Base-by-base conservation (phyloP, 2,797 vertebrate genomes). In the Valencia hispanica region DNA sequence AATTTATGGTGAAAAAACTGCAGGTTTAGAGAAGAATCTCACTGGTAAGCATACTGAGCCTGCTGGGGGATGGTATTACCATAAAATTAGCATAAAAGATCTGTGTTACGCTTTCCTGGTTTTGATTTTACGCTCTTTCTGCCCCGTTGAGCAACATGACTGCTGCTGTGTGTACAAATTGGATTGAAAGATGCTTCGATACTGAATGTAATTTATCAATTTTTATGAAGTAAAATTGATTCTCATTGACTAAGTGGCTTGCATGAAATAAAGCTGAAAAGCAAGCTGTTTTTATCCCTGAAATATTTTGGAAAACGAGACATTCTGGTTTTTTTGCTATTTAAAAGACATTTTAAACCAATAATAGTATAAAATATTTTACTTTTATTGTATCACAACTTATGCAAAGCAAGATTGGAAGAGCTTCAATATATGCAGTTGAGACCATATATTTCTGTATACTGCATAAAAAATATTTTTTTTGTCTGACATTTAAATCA, bases 71-170 rank as follows among this genome's bases (percentile, higher is more conserved):
- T 27, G 2, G 8, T 22, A 77, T 81, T 75, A 81, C 18, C 69
- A 79, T 61, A 30, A 50, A n/a, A 80, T 74, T 73, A 30, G 78
- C 80, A 72, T 76, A 61, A 18, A 61, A 50, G 32, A 34, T 79
- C 50, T 65, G 30, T 11, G 39, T 32, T 34, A 61, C 15, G 59
- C 59, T 61, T 61, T 61, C 59, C 7, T 61, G 59, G 32, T 61
- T 61, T 34, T 61, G 59, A 61, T 74, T 9, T 73, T 36, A 20
- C 11, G 43, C 32, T 17, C 41, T 69, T 48, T 75, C 69, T 72
- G 73, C 34, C 59, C 61, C 69, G 70, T 32, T 76, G 9, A 78
- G 68, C 66, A 82, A 30, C 32, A 18, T 6, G 73, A 41, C 34
- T 9, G 27, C 73, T 74, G 59, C 72, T 73, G 32, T 65, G 47